Evolutionary conservation across 2,888 invertebrate species (phyloP).

Genomic region (Eupithecia vulgata): DNA sequence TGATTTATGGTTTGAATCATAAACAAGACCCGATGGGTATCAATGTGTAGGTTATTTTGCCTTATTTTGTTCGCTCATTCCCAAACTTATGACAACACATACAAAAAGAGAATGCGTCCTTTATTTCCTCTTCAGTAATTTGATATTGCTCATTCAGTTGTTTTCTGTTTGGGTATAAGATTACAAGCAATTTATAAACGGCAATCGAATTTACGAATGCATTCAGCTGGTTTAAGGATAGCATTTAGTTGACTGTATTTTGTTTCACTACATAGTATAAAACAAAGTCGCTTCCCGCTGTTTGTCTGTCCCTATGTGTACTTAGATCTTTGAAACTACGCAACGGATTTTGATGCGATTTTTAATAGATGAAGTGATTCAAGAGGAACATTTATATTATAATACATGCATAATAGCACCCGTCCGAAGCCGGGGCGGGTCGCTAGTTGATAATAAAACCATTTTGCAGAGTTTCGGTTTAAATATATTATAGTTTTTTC

Average conservation of each 20-base stretch:
- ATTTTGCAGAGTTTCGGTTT: not conserved
- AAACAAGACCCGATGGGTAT: constrained; percentile 30
- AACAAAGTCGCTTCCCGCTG: too few relatives aligned
- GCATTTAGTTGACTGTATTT: constrained; percentile 62
- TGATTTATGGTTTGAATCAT: constrained; percentile 50
- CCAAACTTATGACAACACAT: constrained; percentile 65
- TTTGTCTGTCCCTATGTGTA: too few relatives aligned
- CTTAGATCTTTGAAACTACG: too few relatives aligned
- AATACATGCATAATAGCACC: too few relatives aligned
- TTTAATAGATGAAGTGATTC: too few relatives aligned
- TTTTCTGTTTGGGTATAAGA: constrained; percentile 83
- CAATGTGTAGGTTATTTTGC: constrained; percentile 24
- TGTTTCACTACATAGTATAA: too few relatives aligned
- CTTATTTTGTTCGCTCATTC: constrained; percentile 36
- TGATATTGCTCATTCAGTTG: constrained; percentile 81
- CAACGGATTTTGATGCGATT: too few relatives aligned
- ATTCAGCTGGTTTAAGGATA: constrained; percentile 63
- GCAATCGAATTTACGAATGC: constrained; percentile 78
- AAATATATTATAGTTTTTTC: not conserved
- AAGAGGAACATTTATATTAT: too few relatives aligned
- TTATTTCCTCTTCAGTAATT: constrained; percentile 73
- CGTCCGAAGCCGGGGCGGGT: too few relatives aligned
- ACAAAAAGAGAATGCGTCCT: constrained; percentile 69
- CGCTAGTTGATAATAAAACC: constrained; percentile 20
- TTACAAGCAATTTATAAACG: constrained; percentile 83